These are phyloP conservation scores for Cichladusa arquata DNA, from an alignment of 2,113 vertebrate species.

Conservation along the genomic window DNA sequence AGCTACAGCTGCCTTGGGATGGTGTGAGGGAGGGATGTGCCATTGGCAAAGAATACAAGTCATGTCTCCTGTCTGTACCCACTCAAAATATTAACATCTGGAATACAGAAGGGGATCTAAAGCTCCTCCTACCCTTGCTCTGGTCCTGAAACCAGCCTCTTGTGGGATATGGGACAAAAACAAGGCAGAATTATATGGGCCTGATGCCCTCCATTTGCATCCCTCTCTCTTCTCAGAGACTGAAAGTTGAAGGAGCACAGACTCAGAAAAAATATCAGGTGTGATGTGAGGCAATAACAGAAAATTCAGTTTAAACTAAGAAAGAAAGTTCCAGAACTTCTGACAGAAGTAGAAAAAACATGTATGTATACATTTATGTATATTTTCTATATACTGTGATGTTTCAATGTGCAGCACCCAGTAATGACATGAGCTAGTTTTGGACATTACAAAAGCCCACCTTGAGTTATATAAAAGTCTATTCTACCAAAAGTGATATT, in stretches of 20 bases:
- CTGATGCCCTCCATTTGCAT: neutral
- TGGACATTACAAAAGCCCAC: rapidly evolving
- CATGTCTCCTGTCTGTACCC: neutral
- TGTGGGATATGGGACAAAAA: neutral
- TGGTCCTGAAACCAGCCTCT: neutral
- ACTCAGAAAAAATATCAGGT: neutral
- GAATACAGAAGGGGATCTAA: neutral
- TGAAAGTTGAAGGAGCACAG: neutral
- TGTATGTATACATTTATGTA: neutral
- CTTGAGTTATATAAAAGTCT: neutral
- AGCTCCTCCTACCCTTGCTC: neutral
- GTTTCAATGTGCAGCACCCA: neutral
- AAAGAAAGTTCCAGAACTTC: neutral
- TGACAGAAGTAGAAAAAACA: neutral
- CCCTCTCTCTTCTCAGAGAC: neutral
- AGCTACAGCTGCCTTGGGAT: neutral
- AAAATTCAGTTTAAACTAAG: neutral
- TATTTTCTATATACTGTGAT: neutral
- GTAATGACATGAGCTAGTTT: neutral
- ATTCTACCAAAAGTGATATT: neutral
- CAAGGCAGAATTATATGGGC: neutral
- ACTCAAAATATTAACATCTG: neutral
- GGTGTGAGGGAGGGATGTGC: neutral
- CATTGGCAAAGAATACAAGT: neutral
- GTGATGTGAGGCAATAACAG: neutral